These are phyloP conservation scores for Oreochromis spilurus DNA, from an alignment of 2,113 vertebrate genomes.

Conservation along the genomic window DNA sequence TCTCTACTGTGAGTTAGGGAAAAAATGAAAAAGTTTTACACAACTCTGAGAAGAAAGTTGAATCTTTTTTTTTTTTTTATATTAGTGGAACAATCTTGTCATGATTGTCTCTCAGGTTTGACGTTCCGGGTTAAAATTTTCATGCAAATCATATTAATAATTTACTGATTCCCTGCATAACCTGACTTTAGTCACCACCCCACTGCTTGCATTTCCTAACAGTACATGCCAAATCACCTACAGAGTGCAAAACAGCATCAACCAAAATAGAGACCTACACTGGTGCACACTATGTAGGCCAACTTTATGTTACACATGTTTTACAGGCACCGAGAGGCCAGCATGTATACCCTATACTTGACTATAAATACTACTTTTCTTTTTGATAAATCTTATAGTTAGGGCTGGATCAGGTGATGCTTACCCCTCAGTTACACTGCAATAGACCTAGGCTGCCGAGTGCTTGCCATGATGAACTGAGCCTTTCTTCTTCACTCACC, in stretches of 20 bases:
- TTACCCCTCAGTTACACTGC: neutral
- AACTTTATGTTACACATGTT: neutral
- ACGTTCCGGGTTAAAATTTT: neutral
- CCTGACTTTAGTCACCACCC: neutral
- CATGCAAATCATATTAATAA: neutral
- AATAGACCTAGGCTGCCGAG: neutral
- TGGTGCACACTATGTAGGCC: neutral
- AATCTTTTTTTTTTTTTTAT: neutral
- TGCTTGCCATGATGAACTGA: neutral
- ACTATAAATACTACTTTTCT: neutral
- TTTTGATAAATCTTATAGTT: neutral
- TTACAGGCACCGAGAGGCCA: neutral
- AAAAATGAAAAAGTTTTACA: neutral
- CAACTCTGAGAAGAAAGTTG: neutral
- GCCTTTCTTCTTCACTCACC: neutral
- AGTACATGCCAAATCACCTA: neutral
- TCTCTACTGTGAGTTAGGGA: neutral
- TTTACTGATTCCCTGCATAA: neutral
- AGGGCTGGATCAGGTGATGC: neutral
- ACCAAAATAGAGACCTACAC: neutral
- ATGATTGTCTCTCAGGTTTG: neutral
- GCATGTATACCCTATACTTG: neutral
- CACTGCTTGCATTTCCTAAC: neutral
- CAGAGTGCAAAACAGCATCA: neutral
- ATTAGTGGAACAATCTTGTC: neutral